phyloP scores from a whole-genome alignment of 1,140 invertebrate species.

The Propsilocerus akamusi region DNA sequence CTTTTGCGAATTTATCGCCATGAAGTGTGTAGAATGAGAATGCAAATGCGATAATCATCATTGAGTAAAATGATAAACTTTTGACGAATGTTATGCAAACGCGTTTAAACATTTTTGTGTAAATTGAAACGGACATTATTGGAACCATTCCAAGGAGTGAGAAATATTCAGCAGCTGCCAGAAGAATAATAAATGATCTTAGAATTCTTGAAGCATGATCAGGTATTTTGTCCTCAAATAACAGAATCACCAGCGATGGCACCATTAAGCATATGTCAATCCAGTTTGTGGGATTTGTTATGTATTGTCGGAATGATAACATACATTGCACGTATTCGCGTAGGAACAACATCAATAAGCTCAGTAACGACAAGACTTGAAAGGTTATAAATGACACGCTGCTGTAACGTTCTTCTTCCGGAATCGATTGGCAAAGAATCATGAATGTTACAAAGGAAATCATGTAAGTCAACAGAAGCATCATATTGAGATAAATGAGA shows the following conservation, averaged over 20 bases:
- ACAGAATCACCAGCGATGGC: conserved; percentile 26
- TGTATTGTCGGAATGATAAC: conserved; percentile 39
- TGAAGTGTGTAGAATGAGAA: conserved; percentile 60
- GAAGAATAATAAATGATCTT: conserved; percentile 37
- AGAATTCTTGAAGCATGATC: conserved; percentile 30
- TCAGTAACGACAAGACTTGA: conserved; percentile 8
- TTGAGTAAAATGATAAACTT: conserved; percentile 57
- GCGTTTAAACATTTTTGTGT: conserved; percentile 58
- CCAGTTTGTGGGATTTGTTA: conserved; percentile 46
- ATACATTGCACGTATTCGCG: conserved; percentile 49
- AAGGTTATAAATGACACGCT: background rate
- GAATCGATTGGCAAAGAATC: background rate
- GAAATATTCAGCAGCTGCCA: conserved; percentile 55
- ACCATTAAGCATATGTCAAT: conserved; percentile 45
- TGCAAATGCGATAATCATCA: conserved; percentile 64
- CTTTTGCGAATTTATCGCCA: conserved; percentile 17
- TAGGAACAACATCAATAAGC: conserved; percentile 33
- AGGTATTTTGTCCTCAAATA: conserved; percentile 30
- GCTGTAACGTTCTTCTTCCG: background rate
- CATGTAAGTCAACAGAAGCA: conserved; percentile 43
- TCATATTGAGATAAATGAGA: conserved; percentile 48
- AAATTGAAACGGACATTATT: conserved; percentile 40
- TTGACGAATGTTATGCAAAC: conserved; percentile 61
- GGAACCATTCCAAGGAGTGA: conserved; percentile 56
- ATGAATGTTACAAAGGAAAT: background rate